phyloP scores from a whole-genome alignment of 2,113 vertebrate genomes.

The Peucedramus taeniatus region DNA sequence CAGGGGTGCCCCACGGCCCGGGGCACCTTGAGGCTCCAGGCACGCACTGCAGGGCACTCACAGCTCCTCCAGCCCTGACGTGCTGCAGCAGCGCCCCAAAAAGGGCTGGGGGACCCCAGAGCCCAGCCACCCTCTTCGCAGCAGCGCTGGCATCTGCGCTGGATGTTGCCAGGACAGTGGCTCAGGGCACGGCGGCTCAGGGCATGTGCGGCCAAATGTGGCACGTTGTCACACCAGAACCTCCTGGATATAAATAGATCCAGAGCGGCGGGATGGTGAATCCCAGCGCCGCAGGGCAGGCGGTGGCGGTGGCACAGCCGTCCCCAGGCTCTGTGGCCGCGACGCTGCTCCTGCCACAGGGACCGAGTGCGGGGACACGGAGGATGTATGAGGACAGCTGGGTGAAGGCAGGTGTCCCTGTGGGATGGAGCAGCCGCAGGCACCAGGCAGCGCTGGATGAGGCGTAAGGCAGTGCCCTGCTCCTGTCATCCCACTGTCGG shows the following conservation, averaged over 20 bases:
- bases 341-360: background rate
- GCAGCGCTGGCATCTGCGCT: background rate
- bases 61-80: accelerated
- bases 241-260: constrained; percentile 47
- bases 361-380: background rate
- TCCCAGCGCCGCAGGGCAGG: constrained; percentile 50
- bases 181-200: background rate
- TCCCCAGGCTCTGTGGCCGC: background rate
- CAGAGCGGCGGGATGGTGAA: background rate
- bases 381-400: background rate
- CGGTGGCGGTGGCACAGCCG: background rate
- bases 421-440: background rate
- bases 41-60: accelerated
- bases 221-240: constrained; percentile 7
- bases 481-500: background rate
- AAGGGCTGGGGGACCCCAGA: background rate
- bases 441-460: background rate
- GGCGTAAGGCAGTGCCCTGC: background rate
- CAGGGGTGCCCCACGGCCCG: background rate
- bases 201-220: background rate
- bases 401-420: background rate
- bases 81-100: background rate
- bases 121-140: background rate
- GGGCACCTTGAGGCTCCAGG: background rate
- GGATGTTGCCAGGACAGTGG: background rate